A percentile compares a stretch with the other conserved stretches of the same genome.
phyloP scores from a whole-genome alignment of 2,888 invertebrate species.

The Nymphalis urticae region DNA sequence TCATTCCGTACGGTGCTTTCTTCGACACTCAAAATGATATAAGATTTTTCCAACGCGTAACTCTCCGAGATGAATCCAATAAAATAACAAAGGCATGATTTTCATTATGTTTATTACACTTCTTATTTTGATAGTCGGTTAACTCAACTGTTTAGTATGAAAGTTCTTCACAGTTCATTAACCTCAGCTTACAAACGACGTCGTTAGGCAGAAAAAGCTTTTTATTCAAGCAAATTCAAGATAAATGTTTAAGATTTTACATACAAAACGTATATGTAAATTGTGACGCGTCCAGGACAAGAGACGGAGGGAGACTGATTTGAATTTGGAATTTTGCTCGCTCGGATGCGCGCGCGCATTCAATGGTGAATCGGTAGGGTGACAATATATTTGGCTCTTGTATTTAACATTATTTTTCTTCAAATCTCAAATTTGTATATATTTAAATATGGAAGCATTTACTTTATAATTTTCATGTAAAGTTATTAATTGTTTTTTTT shows the following conservation, averaged over 20 bases:
- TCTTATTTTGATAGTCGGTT: neutral
- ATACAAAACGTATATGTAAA: slow-evolving; percentile 73
- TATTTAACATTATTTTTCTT: neutral
- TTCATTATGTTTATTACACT: no score
- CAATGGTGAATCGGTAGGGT: slow-evolving; percentile 64
- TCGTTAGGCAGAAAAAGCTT: slow-evolving; percentile 68
- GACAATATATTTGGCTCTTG: slow-evolving; percentile 36
- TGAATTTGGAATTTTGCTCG: slow-evolving; percentile 70
- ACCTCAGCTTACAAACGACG: slow-evolving; percentile 43
- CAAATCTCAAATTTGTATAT: no score
- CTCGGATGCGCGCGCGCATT: slow-evolving; percentile 65
- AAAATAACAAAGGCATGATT: neutral
- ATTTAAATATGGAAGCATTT: no score
- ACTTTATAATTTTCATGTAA: no score
- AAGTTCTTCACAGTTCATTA: slow-evolving; percentile 24
- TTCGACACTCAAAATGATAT: no score
- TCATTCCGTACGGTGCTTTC: no score
- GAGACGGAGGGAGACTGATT: slow-evolving; percentile 71
- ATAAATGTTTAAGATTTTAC: slow-evolving; percentile 60
- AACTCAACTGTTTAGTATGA: neutral
- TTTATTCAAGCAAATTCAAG: slow-evolving; percentile 57
- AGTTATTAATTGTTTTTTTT: no score
- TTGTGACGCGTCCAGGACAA: slow-evolving; percentile 60
- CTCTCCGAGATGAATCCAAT: neutral
- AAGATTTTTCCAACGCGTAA: no score